Base-by-base conservation (phyloP, 2,888 invertebrate genomes). In the Dryobotodes eremita region DNA sequence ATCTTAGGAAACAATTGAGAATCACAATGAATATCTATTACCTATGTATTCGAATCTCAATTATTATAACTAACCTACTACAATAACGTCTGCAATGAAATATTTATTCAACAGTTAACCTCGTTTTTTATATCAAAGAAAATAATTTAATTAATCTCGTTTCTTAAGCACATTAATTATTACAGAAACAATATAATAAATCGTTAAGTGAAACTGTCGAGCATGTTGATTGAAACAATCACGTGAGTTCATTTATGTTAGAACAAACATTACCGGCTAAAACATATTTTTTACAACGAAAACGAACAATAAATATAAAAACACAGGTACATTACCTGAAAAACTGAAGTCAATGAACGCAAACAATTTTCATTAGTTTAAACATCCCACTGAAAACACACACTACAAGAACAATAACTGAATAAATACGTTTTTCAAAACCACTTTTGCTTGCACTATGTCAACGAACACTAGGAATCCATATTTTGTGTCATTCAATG, bases 241-340 rank as follows among this genome's bases (percentile, higher is more conserved):
- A 72, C 15, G n/a, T 15, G 10, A 17, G 26, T 17, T 31, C 20
- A 71, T n/a, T n/a, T 11, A 23, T n/a, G 26, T 26, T 15, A 48
- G 75, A 82, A 76, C 31, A 65, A 70, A 20, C 7, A 50, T 23
- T 74, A 64, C 31, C 2, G 3, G 0, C n/a, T 36, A 48, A 36
- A 62, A 42, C 10, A 55, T 42, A 4, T 10, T 36, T 71, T 42
- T 69, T 11, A 17, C 5, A 48, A 20, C 0, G 5, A 26, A 59
- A 50, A 48, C 1, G 17, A 53, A 46, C 6, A 46, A 53, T 66
- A n/a, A 23, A 61, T 26, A 77, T 50, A 26, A 78, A 59, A 65
- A 53, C 17, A 71, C 48, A 50, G 10, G n/a, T 77, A 71, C 48
- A 74, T 80, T 91, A 94, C 94, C 94, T 94, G 91, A 88, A 90